Percentiles rank a stretch among this genome's conserved stretches.
Evolutionary conservation across 2,888 invertebrate species (phyloP).

Genomic region (Eledona agricola): DNA sequence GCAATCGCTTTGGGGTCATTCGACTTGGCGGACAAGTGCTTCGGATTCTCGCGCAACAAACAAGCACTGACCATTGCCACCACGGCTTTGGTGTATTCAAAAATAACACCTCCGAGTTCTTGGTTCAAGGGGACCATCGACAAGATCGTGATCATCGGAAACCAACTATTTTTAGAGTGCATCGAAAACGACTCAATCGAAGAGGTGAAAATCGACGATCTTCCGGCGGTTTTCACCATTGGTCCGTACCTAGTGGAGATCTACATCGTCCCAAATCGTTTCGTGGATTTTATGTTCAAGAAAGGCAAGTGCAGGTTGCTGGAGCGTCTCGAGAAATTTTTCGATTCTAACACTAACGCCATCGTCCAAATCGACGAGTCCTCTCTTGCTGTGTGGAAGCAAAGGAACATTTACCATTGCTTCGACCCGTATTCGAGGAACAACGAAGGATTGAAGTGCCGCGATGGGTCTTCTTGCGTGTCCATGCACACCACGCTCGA

Average conservation of each 20-base stretch:
- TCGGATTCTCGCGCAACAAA: constrained; percentile 68
- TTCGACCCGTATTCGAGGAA: constrained; percentile 74
- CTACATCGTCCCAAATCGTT: constrained; percentile 67
- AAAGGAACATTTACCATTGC: constrained; percentile 70
- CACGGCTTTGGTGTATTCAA: constrained; percentile 70
- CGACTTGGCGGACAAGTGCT: constrained; percentile 68
- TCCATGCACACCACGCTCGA: constrained; percentile 70
- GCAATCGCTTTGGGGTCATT: constrained; percentile 69
- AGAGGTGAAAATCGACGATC: constrained; percentile 66
- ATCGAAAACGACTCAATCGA: constrained; percentile 62
- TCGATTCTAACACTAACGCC: constrained; percentile 62
- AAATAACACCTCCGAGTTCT: constrained; percentile 70
- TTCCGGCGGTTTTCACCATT: constrained; percentile 67
- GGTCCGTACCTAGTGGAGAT: constrained; percentile 69
- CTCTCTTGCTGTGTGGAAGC: constrained; percentile 70
- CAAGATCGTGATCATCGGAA: constrained; percentile 68
- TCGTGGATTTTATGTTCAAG: constrained; percentile 61
- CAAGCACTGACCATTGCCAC: constrained; percentile 70
- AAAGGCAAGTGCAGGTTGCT: constrained; percentile 66
- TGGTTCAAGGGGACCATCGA: constrained; percentile 69
- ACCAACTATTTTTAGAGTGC: constrained; percentile 68
- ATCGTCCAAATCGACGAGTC: constrained; percentile 70
- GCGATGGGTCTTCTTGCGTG: constrained; percentile 68
- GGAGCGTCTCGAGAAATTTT: constrained; percentile 65
- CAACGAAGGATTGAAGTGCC: constrained; percentile 64